Evolutionary conservation across 2,113 vertebrate genomes (phyloP).

Genomic region (Mobula birostris): DNA sequence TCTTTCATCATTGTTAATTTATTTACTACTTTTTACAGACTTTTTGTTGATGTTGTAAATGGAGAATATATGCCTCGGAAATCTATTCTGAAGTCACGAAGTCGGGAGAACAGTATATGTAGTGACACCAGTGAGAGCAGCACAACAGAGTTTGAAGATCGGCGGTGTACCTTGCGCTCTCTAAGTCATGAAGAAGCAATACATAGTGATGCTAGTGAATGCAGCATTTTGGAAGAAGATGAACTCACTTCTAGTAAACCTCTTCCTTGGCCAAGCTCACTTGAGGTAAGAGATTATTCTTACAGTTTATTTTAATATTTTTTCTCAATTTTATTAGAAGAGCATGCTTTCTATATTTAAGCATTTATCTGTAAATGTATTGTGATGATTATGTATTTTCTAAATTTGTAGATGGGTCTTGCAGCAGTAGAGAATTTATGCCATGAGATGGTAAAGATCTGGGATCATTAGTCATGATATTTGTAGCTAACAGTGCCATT

Average conservation of each 20-base stretch:
- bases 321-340: background rate
- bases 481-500: background rate
- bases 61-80: conserved; percentile 83
- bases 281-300: conserved; percentile 53
- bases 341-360: too few relatives aligned
- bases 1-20: background rate
- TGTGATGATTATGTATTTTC: too few relatives aligned
- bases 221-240: conserved; percentile 67
- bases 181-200: conserved; percentile 61
- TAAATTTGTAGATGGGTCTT: background rate
- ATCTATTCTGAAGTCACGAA: conserved; percentile 93
- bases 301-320: conserved; percentile 42
- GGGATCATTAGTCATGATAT: conserved; percentile 35
- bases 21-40: conserved; percentile 53
- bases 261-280: conserved; percentile 49
- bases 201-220: conserved; percentile 71
- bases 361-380: too few relatives aligned
- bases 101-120: conserved; percentile 95
- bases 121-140: conserved; percentile 80
- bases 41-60: conserved; percentile 91
- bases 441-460: background rate
- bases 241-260: conserved; percentile 47
- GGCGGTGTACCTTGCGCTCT: conserved; percentile 61
- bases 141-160: conserved; percentile 75
- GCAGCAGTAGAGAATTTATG: background rate